These are phyloP conservation scores for Pangasius krempfi DNA, from an alignment of 2,797 vertebrate species.

Conservation along the genomic window DNA sequence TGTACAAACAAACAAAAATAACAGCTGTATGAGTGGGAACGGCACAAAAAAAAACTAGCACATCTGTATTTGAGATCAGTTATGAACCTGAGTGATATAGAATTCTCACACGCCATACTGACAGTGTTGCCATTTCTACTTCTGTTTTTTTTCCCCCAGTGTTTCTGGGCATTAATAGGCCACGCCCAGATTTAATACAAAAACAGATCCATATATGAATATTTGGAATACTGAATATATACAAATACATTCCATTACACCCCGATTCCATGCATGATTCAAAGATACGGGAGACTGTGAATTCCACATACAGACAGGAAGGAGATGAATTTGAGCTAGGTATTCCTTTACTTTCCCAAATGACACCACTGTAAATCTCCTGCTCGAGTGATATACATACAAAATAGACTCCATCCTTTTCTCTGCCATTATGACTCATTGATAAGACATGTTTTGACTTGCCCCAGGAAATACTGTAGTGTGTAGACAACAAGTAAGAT, in stretches of 20 bases:
- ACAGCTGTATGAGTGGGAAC: not conserved
- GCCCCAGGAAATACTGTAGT: constrained; percentile 27
- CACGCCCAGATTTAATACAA: not conserved
- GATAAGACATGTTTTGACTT: constrained; percentile 20
- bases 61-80: not conserved
- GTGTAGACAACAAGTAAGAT: constrained; percentile 25
- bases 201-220: not conserved
- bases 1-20: not conserved
- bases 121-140: no score
- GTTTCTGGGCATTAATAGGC: not conserved
- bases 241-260: not conserved
- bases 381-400: not conserved
- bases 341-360: not conserved
- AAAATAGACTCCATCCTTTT: not conserved
- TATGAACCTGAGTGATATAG: not conserved
- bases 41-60: not conserved
- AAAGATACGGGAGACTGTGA: not conserved
- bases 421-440: constrained; percentile 3
- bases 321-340: not conserved
- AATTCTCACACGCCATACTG: not conserved
- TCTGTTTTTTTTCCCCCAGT: not conserved
- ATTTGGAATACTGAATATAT: not conserved
- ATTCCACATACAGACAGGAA: not conserved
- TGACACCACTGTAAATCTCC: not conserved
- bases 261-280: not conserved